Base-by-base conservation (phyloP, 2,797 vertebrate genomes). In the Chiroxiphia lanceolata region DNA sequence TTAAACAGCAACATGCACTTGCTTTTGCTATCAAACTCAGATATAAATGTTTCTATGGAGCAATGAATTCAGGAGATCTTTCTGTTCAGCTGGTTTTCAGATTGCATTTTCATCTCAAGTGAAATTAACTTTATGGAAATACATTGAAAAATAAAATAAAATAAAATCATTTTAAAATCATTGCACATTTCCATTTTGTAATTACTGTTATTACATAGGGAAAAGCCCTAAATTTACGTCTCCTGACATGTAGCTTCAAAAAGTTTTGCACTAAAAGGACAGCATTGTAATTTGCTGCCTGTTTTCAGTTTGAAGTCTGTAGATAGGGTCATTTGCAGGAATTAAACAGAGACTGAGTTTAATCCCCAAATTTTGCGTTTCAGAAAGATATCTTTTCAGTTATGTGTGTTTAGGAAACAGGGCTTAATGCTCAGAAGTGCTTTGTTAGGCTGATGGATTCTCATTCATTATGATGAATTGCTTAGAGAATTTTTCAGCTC, bases 381-480 rank as follows among this genome's bases (percentile, higher is more conserved):
- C 67, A 87, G 59, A 89, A 86, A 81, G 45, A 17, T 87, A 34
- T 72, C 36, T 91, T 89, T 69, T 75, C 40, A 65, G 29, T 88
- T 89, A 44, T 22, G 31, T 86, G 19, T 84, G 27, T 82, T 84
- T 87, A 84, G 74, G 48, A 93, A 92, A 78, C 31, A 56, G 38
- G 42, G 14, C 15, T 94, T 94, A 89, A 92, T 79, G 67, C 75
- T 92, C 50, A 69, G 34, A 82, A 75, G 63, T 45, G 36, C 74
- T 71, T 89, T 89, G 60, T 94, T 92, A 89, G 67, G 42, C 59
- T n/a, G 78, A 84, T 89, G 63, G 67, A 65, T 91, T 91, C 87
- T 95, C 78, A 84, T 87, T 89, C 54, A 38, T 91, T 78, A 45
- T 75, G 61, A 68, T 75, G 70, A 90, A 84, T 83, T 68, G 74